phyloP scores from a whole-genome alignment of 1,140 invertebrate species.

The Hypothenemus hampei region DNA sequence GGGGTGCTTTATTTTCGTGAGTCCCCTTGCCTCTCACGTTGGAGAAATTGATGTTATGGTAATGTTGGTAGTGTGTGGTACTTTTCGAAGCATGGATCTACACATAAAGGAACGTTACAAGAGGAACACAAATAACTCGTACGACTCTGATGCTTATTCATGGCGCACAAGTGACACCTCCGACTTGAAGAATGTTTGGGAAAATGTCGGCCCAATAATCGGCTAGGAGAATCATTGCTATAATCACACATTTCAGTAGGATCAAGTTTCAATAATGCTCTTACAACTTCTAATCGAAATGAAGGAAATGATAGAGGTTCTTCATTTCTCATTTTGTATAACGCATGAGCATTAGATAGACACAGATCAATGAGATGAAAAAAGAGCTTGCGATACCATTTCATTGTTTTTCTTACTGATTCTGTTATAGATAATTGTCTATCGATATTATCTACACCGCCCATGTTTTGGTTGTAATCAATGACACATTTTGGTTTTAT shows the following conservation, averaged over 20 bases:
- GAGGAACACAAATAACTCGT: constrained; percentile 21
- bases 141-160: constrained; percentile 16
- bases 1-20: too few species aligned
- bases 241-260: not conserved
- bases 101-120: constrained; percentile 29
- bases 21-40: too few species aligned
- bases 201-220: constrained; percentile 11
- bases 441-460: not conserved
- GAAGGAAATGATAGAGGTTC: not conserved
- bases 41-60: too few species aligned
- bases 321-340: not conserved
- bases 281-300: not conserved
- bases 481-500: not conserved
- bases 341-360: constrained; percentile 34
- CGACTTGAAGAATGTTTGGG: constrained; percentile 8
- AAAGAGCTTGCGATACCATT: constrained; percentile 41
- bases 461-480: not conserved
- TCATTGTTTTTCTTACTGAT: constrained; percentile 33
- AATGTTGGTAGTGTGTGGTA: too few species aligned
- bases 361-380: constrained; percentile 35
- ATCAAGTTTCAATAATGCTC: not conserved
- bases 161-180: too few species aligned
- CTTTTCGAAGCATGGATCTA: constrained; percentile 18
- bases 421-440: too few species aligned
- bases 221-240: not conserved